These are phyloP conservation scores for Pelagia noctiluca DNA, from an alignment of 30 jellyfish, hydroid and myxozoan genomes.

Conservation along the genomic window DNA sequence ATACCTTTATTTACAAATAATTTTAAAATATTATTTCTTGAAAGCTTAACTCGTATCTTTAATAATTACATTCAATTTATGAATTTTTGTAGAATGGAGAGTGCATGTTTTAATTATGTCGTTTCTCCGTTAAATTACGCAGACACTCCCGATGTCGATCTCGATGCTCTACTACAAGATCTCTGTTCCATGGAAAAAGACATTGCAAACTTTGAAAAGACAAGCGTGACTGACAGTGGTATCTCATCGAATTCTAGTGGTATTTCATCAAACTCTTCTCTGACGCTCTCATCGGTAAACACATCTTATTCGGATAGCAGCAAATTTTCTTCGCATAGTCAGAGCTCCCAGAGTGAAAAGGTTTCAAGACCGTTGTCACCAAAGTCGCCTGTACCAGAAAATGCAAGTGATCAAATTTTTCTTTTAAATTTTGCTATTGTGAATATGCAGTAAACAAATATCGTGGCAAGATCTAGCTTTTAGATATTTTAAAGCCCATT, in stretches of 20 bases:
- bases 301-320: constrained; percentile 40
- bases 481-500: too few relatives aligned
- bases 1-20: too few relatives aligned
- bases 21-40: too few relatives aligned
- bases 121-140: constrained; percentile 2
- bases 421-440: neutral
- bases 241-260: constrained; percentile 52
- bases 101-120: neutral
- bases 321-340: constrained; percentile 6
- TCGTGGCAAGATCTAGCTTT: too few relatives aligned
- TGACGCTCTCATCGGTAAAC: constrained; percentile 48
- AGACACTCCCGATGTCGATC: constrained; percentile 96
- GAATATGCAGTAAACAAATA: too few relatives aligned
- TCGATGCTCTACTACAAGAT: constrained; percentile 96
- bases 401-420: constrained; percentile 22
- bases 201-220: constrained; percentile 43
- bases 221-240: constrained; percentile 18
- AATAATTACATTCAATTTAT: too few relatives aligned
- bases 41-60: too few relatives aligned
- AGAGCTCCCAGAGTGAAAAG: neutral
- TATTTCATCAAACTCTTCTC: constrained; percentile 63
- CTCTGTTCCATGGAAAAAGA: constrained; percentile 95
- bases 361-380: constrained; percentile 42
- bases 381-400: constrained; percentile 73
- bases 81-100: neutral